These are phyloP conservation scores for Saccostrea echinata DNA, from an alignment of 1,140 invertebrate genomes.

Conservation along the genomic window DNA sequence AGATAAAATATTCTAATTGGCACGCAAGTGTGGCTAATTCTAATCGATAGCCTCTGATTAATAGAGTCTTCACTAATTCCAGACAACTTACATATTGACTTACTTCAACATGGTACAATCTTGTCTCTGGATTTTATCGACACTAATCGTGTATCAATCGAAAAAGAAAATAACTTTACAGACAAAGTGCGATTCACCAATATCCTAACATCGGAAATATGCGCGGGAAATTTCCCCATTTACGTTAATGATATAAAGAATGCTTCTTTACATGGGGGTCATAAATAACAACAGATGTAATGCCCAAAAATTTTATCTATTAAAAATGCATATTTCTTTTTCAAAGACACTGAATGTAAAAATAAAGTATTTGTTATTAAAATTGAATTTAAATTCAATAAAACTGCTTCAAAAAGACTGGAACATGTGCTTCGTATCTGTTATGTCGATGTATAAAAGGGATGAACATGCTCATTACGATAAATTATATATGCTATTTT, in stretches of 20 bases:
- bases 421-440: too few species aligned
- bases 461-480: not conserved
- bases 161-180: not conserved
- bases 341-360: too few species aligned
- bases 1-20: constrained; percentile 25
- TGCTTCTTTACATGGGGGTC: too few species aligned
- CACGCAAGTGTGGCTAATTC: constrained; percentile 14
- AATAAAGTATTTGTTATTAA: too few species aligned
- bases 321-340: too few species aligned
- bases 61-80: not conserved
- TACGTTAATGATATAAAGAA: not conserved
- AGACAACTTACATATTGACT: constrained; percentile 1
- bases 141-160: not conserved
- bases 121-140: not conserved
- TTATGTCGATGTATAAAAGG: too few species aligned
- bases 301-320: too few species aligned
- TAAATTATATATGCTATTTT: not conserved
- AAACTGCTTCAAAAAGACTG: too few species aligned
- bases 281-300: too few species aligned
- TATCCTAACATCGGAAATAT: not conserved
- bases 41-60: not conserved
- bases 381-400: too few species aligned
- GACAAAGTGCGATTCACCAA: not conserved
- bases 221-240: not conserved
- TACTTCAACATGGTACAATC: not conserved